Base-by-base conservation (phyloP, 2,797 vertebrate species). In the Sciurus vulgaris region DNA sequence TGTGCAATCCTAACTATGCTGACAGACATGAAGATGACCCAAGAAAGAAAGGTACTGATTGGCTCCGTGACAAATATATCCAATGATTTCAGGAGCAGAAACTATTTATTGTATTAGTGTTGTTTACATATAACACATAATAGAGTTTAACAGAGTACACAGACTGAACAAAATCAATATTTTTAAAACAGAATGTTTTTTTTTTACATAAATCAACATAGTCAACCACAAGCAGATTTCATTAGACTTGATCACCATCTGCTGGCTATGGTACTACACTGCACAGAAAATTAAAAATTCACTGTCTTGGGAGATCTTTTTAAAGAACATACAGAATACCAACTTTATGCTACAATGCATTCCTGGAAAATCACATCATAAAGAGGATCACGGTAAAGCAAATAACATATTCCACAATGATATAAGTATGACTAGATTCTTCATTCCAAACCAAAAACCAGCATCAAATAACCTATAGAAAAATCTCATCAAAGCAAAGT, bases 161-260 rank as follows among this genome's bases (percentile, higher is more conserved):
- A 67, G 56, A 81, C 7, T 91, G 84, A 67, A 91, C 90, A 86
- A 54, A 90, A 51, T 83, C 41, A 82, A 3, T 73, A 87, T 76
- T 84, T 90, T 92, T 61, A 73, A 95, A 78, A 67, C 26, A 44
- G 89, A 85, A 35, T 9, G 18, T 41, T 33, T 63, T 38, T 38
- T 38, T 74, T 83, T 73, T 59, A 72, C 22, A 3, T 0, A 73
- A 20, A 86, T 44, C 18, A 61, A 79, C 18, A 22, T 7, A 54
- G 0, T 1, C 44, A 85, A 49, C 2, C 11, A 33, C 28, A 30
- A 76, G 26, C 33, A 63, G 35, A 33, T 82, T 96, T 90, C 41
- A 59, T 85, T 94, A 93, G 95, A 89, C 93, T 92, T 96, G 17
- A 94, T 65, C 98, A n/a, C 98, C 98, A 98, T 94, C 98, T 98